phyloP scores from a whole-genome alignment of 2,888 invertebrate species.

The Hydroisotoma schaefferi region DNA sequence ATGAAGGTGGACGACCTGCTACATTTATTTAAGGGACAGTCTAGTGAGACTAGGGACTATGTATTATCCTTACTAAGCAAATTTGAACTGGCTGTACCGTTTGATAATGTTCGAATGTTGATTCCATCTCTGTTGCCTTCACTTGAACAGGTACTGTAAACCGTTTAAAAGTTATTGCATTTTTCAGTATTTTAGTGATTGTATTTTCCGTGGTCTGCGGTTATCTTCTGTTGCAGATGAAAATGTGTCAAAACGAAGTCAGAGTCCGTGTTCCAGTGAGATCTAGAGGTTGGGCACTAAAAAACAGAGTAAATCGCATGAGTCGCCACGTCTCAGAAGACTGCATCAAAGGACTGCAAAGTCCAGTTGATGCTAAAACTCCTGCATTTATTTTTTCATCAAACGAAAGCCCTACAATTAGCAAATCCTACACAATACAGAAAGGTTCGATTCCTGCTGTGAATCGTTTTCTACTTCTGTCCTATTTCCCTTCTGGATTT shows the following conservation, averaged over 20 bases:
- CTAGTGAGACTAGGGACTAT: constrained; percentile 66
- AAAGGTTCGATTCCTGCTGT: constrained; percentile 37
- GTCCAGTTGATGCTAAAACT: constrained; percentile 15
- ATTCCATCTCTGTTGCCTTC: constrained; percentile 86
- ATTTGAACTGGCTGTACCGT: constrained; percentile 94
- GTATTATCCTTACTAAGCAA: constrained; percentile 89
- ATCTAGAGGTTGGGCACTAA: constrained; percentile 64
- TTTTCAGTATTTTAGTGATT: too few relatives aligned
- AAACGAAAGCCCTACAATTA: constrained; percentile 12
- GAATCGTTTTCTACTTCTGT: constrained; percentile 76
- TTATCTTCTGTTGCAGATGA: constrained; percentile 34
- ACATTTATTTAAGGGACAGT: constrained; percentile 80
- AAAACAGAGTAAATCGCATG: constrained; percentile 41
- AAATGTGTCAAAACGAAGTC: constrained; percentile 47
- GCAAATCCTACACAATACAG: constrained; percentile 25
- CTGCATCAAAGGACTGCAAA: constrained; percentile 32
- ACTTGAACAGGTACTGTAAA: constrained; percentile 62
- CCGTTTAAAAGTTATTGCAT: background rate
- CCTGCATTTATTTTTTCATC: constrained; percentile 1
- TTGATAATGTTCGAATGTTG: constrained; percentile 85
- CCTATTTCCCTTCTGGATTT: constrained; percentile 97
- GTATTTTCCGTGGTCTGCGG: too few relatives aligned
- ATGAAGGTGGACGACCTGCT: constrained; percentile 92
- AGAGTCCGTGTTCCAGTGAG: constrained; percentile 59
- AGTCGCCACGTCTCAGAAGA: constrained; percentile 45